Evolutionary conservation across 2,797 vertebrate species (phyloP).

Genomic region (Pterois miles): DNA sequence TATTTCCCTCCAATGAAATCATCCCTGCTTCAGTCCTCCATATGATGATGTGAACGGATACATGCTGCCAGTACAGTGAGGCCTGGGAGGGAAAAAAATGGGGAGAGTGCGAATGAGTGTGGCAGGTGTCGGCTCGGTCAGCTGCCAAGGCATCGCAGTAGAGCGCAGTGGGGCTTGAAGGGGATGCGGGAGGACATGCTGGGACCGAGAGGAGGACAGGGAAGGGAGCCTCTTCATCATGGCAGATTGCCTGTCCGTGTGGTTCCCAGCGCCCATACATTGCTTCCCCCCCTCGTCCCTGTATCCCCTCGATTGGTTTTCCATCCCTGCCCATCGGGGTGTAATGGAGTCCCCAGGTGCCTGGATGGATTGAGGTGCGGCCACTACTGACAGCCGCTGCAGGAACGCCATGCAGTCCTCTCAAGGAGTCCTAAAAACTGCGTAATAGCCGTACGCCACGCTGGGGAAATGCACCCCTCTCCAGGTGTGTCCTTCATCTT

Average conservation of each 20-base stretch:
- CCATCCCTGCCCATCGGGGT: conserved; percentile 73
- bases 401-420: conserved; percentile 53
- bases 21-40: conserved; percentile 18
- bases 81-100: background rate
- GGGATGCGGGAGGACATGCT: conserved; percentile 72
- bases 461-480: conserved; percentile 44
- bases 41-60: conserved; percentile 27
- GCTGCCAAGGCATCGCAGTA: conserved; percentile 30
- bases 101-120: conserved; percentile 13
- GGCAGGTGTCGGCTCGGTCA: conserved; percentile 55
- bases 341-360: conserved; percentile 78
- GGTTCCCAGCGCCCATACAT: conserved; percentile 63
- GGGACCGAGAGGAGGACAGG: conserved; percentile 54
- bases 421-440: conserved; percentile 55
- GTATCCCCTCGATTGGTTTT: conserved; percentile 79
- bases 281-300: conserved; percentile 52
- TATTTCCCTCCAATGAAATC: conserved; percentile 20
- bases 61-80: background rate
- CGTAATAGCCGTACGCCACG: conserved; percentile 58
- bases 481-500: conserved; percentile 48
- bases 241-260: conserved; percentile 83
- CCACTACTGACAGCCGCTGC: conserved; percentile 55
- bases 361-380: conserved; percentile 73
- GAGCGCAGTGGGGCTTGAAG: conserved; percentile 78
- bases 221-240: conserved; percentile 80